Evolutionary conservation across 1,140 invertebrate genomes (phyloP), one percentile per base, ranked within the genome.

Genomic region (Drosophila orosa): DNA sequence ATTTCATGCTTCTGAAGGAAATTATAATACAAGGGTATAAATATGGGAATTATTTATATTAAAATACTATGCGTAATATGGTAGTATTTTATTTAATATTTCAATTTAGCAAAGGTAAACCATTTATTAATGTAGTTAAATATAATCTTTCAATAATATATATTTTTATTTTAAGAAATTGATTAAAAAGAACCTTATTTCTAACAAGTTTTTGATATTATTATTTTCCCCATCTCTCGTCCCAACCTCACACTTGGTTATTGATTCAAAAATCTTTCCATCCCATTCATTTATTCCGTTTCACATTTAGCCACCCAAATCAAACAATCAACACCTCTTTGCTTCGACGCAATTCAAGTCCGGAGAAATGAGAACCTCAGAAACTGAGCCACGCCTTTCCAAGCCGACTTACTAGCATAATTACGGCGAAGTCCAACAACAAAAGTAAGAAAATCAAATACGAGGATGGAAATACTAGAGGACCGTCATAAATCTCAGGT

Each of bases 321-420:
- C 65, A 57, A 74, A 56, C 52, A 89, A 89, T 89, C 82, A 80
- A 62, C 84, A 82, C 77, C 85, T 84, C 17, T 80, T 84, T 56
- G 84, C 73, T 89, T 80, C 73, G 61, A 52, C 76, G 62, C 74
- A 47, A 47, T 67, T 45, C 45, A 58, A 61, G 66, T 80, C 74
- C 68, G 22, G 75, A 56, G 66, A 86, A 85, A 75, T 71, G 79
- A 75, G 69, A 65, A 66, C 25, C 52, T 29, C 50, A 47, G 33
- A 60, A 47, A 60, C 35, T 31, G 50, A 72, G 42, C 44, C 75
- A 79, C 83, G 83, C 72, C 84, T 80, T 39, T 29, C 44, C 37
- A 44, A 27, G 15, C 9, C 60, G 45, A 57, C 54, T 84, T 69
- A 66, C 72, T 69, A 69, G 74, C 71, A 79, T 87, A 80, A 83